Conservation (phyloP, 2,888 invertebrate genomes). For the Patella depressa region DNA sequence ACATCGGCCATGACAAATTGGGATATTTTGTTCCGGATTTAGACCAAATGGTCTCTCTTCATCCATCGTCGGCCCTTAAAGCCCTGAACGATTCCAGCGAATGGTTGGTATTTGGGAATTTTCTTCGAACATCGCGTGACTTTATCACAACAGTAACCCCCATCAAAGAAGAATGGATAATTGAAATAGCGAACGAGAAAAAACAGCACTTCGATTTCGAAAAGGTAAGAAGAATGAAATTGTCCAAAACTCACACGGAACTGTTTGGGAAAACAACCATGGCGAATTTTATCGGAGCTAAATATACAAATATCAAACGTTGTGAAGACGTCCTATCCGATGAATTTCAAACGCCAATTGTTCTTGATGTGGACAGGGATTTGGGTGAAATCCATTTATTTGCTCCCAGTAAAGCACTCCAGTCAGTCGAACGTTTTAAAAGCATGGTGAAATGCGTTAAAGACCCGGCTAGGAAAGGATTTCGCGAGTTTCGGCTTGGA, state of each 20-base stretch:
- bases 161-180: constrained; percentile 50
- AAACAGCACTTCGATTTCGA: constrained; percentile 36
- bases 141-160: constrained; percentile 58
- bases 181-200: constrained; percentile 35
- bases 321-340: constrained; percentile 36
- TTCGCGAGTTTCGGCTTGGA: constrained; percentile 36
- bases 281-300: constrained; percentile 48
- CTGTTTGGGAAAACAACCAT: constrained; percentile 46
- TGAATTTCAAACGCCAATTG: constrained; percentile 35
- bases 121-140: constrained; percentile 54
- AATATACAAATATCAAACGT: constrained; percentile 41
- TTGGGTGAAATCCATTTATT: constrained; percentile 46
- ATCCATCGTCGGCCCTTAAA: constrained; percentile 59
- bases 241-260: constrained; percentile 36
- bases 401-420: constrained; percentile 22
- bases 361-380: constrained; percentile 49
- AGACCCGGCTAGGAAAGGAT: constrained; percentile 29
- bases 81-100: constrained; percentile 48
- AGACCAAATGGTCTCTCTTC: constrained; percentile 49
- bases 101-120: constrained; percentile 59
- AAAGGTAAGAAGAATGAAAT: constrained; percentile 34
- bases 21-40: constrained; percentile 52
- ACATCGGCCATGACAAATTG: constrained; percentile 53
- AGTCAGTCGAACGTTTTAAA: constrained; percentile 1
- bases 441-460: constrained; percentile 22